Evolutionary conservation across 2,797 vertebrate genomes (phyloP), one percentile per base, ranked within the genome.

Genomic region (Toxotes lorentzi): DNA sequence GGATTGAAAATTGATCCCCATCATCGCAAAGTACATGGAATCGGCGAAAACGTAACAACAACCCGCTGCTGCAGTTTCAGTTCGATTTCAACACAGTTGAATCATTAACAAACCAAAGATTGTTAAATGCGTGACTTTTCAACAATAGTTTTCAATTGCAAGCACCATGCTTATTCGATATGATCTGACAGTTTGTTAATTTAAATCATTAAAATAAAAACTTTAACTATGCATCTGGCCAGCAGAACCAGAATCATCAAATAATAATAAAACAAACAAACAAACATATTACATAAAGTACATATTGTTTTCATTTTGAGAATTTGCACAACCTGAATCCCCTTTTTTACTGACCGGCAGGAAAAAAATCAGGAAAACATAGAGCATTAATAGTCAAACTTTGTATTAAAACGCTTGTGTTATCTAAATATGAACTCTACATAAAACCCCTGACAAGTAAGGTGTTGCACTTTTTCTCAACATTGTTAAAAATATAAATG

Each of bases 51-150:
- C 95, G 95, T 95, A 95, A 95, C 92, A 95, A 95, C 91, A 94
- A 95, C 95, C 96, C 95, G 96, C 97, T 96, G 97, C 96, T 94
- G 97, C 96, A 97, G 95, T 95, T 95, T 95, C 92, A 93, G 94
- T 95, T 96, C 95, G 97, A 98, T 97, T 98, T 99, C 98, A 99
- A 99, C 98, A 97, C 97, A 99, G 98, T 98, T 99, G 98, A 99
- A 99, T 99, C 97, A 95, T 93, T 96, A 97, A 98, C 88, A 96
- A 97, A 97, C 95, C 93, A 93, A 97, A 97, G 96, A 96, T 96
- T 93, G 93, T 94, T 95, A 94, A 97, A 99, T 98, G 97, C 97
- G 96, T 97, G 96, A 98, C 96, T 94, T 96, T 96, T 96, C 96
- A 96, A 97, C 96, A 96, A 97, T 96, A 97, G 91, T 97, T 98